Base-by-base conservation (phyloP, 2,888 invertebrate genomes). In the Acronicta aceris region DNA sequence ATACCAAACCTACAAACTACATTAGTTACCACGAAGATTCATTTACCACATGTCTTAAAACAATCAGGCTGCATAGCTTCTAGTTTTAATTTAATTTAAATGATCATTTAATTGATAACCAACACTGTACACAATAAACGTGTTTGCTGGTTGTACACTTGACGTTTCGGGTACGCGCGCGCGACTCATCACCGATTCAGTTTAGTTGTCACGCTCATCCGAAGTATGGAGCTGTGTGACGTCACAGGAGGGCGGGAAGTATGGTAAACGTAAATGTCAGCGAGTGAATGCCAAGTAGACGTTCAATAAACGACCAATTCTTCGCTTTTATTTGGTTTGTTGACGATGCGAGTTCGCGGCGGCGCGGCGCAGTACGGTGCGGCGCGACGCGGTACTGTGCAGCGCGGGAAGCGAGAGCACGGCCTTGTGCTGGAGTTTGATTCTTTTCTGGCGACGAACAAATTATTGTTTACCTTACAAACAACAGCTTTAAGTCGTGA, bases 291-390 rank as follows among this genome's bases (percentile, higher is more conserved):
- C 12, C 21, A 42, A 58, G 38, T 42, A 41, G 47, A 65, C 38
- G 51, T 30, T 52, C 42, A 58, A 30, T 48, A 58, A 65, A 47
- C 65, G 33, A 15, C 9, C 5, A 30, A 52, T 65, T 58, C n/a
- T 48, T 58, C 47, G 48, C 25, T 47, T 56, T 13, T 40, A 12
- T 65, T 51, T 52, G 25, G 38, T 21, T 21, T 21, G 21, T 21
- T 21, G 21, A 21, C 48, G 25, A 36, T 7, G 36, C 36, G 13
- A 13, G 36, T 4, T 12, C 36, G 36, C 36, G 36, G 36, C 36
- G 30, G 45, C n/a, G n/a, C 6, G 13, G 40, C 27, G 12, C 41
- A 8, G 25, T 25, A 12, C 33, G 33, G n/a, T n/a, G 36, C 36
- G 30, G 45, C 15, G n/a, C 6, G 13, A 33, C 27, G 12, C 36